Evolutionary conservation across 2,888 invertebrate genomes (phyloP).

Genomic region (Andrena minutula): DNA sequence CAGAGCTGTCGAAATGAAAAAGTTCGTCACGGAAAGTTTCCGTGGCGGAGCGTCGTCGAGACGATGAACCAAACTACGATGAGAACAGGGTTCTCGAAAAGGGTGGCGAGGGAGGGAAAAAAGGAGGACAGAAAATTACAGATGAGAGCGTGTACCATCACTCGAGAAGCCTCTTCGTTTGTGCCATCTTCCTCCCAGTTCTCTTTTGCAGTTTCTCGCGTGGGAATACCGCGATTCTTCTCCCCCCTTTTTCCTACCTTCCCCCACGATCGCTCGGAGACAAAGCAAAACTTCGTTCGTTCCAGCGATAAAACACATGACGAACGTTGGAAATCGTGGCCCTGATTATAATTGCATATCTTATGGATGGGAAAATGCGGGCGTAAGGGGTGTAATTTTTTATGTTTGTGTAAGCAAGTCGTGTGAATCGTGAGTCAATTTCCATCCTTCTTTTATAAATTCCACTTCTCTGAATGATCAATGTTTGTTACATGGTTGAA

Average conservation of each 20-base stretch:
- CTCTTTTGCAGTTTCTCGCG: slow-evolving; percentile 20
- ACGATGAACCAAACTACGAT: slow-evolving; percentile 48
- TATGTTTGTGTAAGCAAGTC: slow-evolving; percentile 1
- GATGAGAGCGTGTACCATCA: slow-evolving; percentile 72
- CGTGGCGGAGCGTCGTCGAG: slow-evolving; percentile 30
- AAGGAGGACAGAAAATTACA: slow-evolving; percentile 76
- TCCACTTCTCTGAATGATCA: not conserved
- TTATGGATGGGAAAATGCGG: not conserved
- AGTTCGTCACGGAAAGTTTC: slow-evolving; percentile 56
- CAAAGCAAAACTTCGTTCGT: slow-evolving; percentile 8
- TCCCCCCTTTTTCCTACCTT: not conserved
- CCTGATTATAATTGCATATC: not conserved
- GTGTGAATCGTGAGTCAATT: not conserved
- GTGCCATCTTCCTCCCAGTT: slow-evolving; percentile 37
- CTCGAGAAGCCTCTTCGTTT: slow-evolving; percentile 55
- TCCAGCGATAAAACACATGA: slow-evolving; percentile 3
- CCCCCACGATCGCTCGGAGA: slow-evolving; percentile 13
- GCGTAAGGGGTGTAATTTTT: slow-evolving; percentile 4
- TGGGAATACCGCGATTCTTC: slow-evolving; percentile 12
- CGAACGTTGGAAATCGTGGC: not conserved
- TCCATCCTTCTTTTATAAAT: not conserved
- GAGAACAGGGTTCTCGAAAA: slow-evolving; percentile 25
- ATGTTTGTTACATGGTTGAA: too few relatives aligned
- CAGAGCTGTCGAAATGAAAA: slow-evolving; percentile 72
- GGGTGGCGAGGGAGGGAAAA: slow-evolving; percentile 17